Percentiles rank a stretch among this genome's conserved stretches.
phyloP scores from a whole-genome alignment of 92 coral and sea anemone species.

The Diadumene lineata region DNA sequence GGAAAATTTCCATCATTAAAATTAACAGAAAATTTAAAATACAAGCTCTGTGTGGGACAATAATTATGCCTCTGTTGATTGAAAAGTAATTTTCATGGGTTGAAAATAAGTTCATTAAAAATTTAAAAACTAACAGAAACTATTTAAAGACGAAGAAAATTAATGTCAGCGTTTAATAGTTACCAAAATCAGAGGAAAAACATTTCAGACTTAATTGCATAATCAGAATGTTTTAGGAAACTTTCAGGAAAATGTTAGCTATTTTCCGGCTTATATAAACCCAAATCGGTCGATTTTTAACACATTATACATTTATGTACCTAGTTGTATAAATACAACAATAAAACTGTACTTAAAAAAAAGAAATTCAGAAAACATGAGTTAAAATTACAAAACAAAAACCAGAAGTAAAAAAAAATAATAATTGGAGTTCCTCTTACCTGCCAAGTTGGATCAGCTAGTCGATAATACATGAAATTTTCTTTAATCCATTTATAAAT shows the following conservation, averaged over 20 bases:
- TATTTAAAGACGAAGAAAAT: neutral
- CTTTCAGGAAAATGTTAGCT: neutral
- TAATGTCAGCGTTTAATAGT: too few relatives aligned
- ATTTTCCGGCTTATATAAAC: conserved; percentile 6
- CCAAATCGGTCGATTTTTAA: neutral
- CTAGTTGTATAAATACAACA: neutral
- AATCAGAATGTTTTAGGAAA: neutral
- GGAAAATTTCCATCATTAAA: neutral
- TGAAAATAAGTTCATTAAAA: neutral
- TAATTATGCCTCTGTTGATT: neutral
- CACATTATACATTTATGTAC: neutral
- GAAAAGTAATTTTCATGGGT: neutral
- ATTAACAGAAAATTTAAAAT: neutral
- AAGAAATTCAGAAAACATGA: neutral
- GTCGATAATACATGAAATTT: conserved; percentile 86
- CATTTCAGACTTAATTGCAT: neutral
- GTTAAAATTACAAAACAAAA: neutral
- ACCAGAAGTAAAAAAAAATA: too few relatives aligned
- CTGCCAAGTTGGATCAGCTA: conserved; percentile 99
- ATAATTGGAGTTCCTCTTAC: too few relatives aligned
- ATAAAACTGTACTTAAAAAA: too few relatives aligned
- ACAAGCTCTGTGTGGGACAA: neutral
- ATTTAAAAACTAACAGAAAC: neutral
- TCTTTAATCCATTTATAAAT: conserved; percentile 99
- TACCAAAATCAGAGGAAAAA: neutral